phyloP scores from a whole-genome alignment of 2,113 vertebrate species.

The Mormyrus iriodes region DNA sequence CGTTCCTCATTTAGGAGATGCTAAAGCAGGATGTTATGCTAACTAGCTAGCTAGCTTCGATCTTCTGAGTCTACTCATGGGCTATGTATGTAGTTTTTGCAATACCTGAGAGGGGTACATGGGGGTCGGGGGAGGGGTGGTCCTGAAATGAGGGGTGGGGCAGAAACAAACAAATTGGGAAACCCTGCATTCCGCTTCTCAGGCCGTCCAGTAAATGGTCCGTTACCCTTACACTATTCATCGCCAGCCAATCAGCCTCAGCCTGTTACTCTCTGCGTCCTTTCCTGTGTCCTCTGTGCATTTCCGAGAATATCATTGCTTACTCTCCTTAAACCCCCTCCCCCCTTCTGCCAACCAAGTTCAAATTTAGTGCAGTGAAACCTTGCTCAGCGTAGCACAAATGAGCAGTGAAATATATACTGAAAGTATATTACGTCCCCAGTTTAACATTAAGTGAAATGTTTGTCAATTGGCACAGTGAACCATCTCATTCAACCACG shows the following conservation, averaged over 20 bases:
- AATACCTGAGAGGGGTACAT: not conserved
- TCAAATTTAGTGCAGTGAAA: not conserved
- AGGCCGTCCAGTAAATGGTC: not conserved
- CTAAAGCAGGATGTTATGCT: not conserved
- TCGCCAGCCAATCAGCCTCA: not conserved
- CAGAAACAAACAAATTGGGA: not conserved
- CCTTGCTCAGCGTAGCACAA: not conserved
- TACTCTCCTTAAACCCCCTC: not conserved
- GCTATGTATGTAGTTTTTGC: not conserved
- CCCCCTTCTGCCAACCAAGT: not conserved
- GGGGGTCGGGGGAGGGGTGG: not conserved
- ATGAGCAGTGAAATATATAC: not conserved
- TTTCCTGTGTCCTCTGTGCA: not conserved
- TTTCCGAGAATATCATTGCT: not conserved
- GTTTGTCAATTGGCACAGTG: not conserved
- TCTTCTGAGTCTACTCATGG: not conserved
- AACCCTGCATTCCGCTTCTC: not conserved
- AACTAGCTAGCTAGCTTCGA: not conserved
- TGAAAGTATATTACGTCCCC: not conserved
- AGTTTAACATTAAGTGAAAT: not conserved
- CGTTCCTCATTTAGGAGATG: not conserved
- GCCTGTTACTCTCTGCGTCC: not conserved
- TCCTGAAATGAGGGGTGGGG: too few species aligned
- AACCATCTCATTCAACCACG: not conserved
- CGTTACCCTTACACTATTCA: not conserved